Percentiles rank a stretch among this genome's conserved stretches.
Evolutionary conservation across 1,140 invertebrate species (phyloP).

Genomic region (Trachymyrmex cornetzi): DNA sequence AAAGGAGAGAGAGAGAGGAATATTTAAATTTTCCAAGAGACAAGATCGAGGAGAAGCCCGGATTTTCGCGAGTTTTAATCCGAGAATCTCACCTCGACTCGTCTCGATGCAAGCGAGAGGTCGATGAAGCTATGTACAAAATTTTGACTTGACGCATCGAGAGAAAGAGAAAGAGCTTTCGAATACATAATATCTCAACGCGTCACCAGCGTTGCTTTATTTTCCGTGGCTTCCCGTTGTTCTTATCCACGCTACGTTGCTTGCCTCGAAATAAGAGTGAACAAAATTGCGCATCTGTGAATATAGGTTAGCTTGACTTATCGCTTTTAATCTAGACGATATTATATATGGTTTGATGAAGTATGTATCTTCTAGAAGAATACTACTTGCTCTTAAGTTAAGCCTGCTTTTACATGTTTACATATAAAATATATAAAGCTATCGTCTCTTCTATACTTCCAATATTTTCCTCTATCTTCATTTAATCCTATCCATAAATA

Average conservation of each 20-base stretch:
- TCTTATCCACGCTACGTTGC: neutral
- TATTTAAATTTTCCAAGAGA: neutral
- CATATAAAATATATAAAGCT: neutral
- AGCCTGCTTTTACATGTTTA: neutral
- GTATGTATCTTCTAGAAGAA: neutral
- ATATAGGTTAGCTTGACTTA: constrained; percentile 13
- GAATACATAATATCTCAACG: neutral
- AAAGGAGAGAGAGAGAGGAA: neutral
- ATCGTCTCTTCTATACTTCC: neutral
- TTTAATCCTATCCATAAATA: neutral
- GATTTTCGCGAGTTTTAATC: neutral
- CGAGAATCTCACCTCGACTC: neutral
- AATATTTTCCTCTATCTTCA: neutral
- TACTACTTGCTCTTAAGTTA: neutral
- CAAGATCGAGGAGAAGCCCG: neutral
- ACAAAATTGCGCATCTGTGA: neutral
- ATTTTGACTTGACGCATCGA: neutral
- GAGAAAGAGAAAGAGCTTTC: neutral
- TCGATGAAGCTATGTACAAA: neutral
- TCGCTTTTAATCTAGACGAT: neutral
- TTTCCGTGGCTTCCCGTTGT: neutral
- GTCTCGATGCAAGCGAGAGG: neutral
- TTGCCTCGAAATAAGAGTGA: neutral
- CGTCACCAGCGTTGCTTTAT: neutral
- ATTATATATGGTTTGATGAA: neutral